These are phyloP conservation scores for Dynastes tityus DNA, from an alignment of 2,888 invertebrate species.

Conservation along the genomic window DNA sequence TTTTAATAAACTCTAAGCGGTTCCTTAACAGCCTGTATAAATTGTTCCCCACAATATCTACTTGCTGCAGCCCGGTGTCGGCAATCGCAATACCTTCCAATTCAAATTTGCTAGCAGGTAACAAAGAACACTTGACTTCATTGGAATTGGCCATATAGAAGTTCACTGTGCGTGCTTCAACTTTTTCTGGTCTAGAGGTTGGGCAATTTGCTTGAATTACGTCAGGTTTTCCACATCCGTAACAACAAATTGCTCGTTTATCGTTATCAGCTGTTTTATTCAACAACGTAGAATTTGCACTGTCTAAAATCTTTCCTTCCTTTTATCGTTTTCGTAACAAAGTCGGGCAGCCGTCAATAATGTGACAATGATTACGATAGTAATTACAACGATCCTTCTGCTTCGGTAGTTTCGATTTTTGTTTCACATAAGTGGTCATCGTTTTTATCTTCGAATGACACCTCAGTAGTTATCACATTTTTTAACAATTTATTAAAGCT, in stretches of 20 bases:
- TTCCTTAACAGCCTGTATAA: not conserved
- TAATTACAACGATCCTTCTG: too few relatives aligned
- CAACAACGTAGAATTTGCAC: not conserved
- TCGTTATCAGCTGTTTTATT: conserved; percentile 6
- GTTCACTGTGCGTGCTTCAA: conserved; percentile 2
- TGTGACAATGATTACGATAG: too few relatives aligned
- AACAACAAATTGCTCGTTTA: not conserved
- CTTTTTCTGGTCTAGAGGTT: not conserved
- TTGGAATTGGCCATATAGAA: not conserved
- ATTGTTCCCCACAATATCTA: not conserved
- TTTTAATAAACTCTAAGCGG: conserved; percentile 2
- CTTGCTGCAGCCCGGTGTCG: too few relatives aligned
- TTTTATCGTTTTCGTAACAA: too few relatives aligned
- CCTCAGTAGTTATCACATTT: too few relatives aligned
- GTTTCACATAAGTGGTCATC: too few relatives aligned
- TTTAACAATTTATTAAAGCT: too few relatives aligned
- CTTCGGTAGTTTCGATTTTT: too few relatives aligned
- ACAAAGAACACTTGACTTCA: not conserved
- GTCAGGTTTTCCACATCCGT: not conserved
- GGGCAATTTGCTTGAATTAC: not conserved
- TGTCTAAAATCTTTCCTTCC: too few relatives aligned
- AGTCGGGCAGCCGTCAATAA: too few relatives aligned
- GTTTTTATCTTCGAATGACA: too few relatives aligned
- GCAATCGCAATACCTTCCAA: not conserved
- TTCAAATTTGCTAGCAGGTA: not conserved